Evolutionary conservation across 2,113 vertebrate species (phyloP).

Genomic region (Dipodomys ordii): DNA sequence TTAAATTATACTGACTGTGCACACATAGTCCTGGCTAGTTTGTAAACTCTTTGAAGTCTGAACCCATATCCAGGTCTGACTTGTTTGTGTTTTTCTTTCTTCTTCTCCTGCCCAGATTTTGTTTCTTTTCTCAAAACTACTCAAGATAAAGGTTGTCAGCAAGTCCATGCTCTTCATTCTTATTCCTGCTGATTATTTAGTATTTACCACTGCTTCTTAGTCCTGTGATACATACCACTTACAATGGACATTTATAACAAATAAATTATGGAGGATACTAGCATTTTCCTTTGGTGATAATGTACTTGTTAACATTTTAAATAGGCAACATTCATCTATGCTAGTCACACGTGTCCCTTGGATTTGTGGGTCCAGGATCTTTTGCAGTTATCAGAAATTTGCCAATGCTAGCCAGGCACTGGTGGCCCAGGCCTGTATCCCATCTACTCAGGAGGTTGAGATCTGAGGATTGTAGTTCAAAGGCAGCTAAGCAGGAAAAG

Average conservation of each 20-base stretch:
- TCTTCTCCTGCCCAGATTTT: background rate
- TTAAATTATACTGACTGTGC: conserved; percentile 69
- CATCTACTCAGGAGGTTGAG: too few relatives aligned
- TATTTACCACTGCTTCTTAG: background rate
- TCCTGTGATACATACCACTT: background rate
- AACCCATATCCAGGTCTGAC: conserved; percentile 57
- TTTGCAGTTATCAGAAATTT: background rate
- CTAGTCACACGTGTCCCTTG: background rate
- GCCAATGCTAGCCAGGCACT: too few relatives aligned
- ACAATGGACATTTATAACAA: background rate
- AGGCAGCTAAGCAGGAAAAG: background rate
- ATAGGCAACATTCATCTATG: background rate
- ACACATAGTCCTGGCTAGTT: conserved; percentile 56
- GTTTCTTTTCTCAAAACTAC: background rate
- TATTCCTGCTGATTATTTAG: background rate
- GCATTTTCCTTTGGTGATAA: background rate
- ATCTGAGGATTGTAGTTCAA: too few relatives aligned
- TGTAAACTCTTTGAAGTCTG: conserved; percentile 68
- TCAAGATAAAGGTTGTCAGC: conserved; percentile 3
- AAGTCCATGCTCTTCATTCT: background rate
- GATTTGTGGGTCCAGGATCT: background rate
- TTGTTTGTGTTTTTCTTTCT: conserved; percentile 58
- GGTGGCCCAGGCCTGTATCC: too few relatives aligned
- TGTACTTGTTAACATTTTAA: background rate
- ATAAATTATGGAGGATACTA: background rate